Base-by-base conservation (phyloP, 2,797 vertebrate species). In the Cichlasoma orientale region DNA sequence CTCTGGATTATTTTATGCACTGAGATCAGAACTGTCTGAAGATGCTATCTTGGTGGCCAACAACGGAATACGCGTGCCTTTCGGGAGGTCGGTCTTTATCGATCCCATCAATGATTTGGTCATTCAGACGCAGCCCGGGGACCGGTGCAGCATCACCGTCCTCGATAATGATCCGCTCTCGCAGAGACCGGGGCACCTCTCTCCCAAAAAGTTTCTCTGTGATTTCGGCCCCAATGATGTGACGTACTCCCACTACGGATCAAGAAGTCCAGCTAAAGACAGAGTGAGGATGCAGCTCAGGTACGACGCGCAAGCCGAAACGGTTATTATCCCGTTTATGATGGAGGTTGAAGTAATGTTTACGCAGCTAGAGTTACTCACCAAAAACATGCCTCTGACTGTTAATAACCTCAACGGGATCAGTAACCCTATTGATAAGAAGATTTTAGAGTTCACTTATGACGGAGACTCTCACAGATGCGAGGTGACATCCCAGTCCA, bases 291-390 rank as follows among this genome's bases (percentile, higher is more conserved):
- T 99, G 84, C 98, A 98, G 93, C 96, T 99, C 93, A 96, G 97
- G 90, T 99, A 99, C 52, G 98, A 99, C 87, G 95, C 97, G 18
- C 96, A 94, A 13, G 96, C 91, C 56, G 96, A 97, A 69, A 94
- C 97, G 4, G 84, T 97, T 10, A 96, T 99, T 74, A 96, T 99
- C 70, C 98, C 98, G 1, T 96, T 99, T 78, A 97, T 97, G 95
- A 94, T 99, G 90, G 97, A 98, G 90, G 97, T 99, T 31, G 97
- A 98, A 84, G 97, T 99, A 36, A 91, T 97, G 82, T 99, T 99
- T 93, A 97, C 97, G 7, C 98, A 98, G 90, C 93, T 99, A 81
- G 98, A 99, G 86, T 93, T 98, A 59, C 93, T 99, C 77, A 98
- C 96, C 71, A 97, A 97, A 88, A 98, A 98, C 90, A 92, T 98